Evolutionary conservation across 2,888 invertebrate species (phyloP).

Genomic region (Smittia aterrima): DNA sequence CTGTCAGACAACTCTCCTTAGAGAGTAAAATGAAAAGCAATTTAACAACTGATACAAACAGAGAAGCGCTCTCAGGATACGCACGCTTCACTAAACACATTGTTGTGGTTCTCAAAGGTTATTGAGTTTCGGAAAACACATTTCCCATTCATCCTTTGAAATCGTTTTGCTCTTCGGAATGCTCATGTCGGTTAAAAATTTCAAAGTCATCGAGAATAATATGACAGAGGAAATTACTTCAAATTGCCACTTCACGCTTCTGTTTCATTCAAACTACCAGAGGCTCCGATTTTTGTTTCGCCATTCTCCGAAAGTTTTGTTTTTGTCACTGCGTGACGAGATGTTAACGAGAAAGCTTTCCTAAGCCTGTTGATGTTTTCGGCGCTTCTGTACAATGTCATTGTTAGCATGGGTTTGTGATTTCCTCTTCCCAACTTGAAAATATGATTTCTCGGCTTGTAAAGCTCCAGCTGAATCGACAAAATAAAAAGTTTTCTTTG

Average conservation of each 20-base stretch:
- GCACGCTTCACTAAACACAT: conserved; percentile 16
- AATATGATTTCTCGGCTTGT: not conserved
- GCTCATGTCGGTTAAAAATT: not conserved
- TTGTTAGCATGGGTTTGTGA: not conserved
- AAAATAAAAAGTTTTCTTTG: not conserved
- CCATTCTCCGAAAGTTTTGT: no score
- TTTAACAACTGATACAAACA: not conserved
- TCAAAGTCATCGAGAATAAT: no score
- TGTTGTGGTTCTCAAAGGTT: not conserved
- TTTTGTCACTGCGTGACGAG: no score
- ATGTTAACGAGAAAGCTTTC: not conserved
- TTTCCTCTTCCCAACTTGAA: not conserved
- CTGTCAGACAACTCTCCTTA: no score
- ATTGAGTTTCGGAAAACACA: not conserved
- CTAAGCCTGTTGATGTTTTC: not conserved
- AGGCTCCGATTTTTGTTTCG: no score
- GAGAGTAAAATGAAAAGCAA: not conserved
- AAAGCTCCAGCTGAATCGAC: conserved; percentile 4
- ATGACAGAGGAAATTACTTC: no score
- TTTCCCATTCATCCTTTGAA: not conserved
- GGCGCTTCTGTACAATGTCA: not conserved
- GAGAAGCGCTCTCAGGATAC: not conserved
- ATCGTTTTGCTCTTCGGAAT: not conserved
- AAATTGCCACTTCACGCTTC: no score
- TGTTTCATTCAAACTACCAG: no score